A percentile compares a stretch with the other conserved stretches of the same genome.
Evolutionary conservation across 2,888 invertebrate genomes (phyloP).

Genomic region (Tethea ocularis): DNA sequence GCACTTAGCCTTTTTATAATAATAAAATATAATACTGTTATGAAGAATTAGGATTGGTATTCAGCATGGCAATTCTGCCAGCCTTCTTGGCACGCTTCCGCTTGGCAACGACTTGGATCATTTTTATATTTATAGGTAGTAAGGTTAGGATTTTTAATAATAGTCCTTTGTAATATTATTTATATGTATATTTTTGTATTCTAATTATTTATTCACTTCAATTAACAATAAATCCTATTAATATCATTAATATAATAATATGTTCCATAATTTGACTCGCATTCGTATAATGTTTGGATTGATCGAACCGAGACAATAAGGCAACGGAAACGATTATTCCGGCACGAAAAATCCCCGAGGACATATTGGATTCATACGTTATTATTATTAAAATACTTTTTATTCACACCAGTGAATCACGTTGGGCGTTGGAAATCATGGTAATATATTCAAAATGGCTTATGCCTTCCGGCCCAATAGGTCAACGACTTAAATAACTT

Average conservation of each 20-base stretch:
- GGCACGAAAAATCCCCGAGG: slow-evolving; percentile 20
- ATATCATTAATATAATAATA: neutral
- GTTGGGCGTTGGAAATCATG: slow-evolving; percentile 1
- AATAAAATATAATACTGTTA: no score
- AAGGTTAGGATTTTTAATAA: no score
- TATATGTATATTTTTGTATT: no score
- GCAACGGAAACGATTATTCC: slow-evolving; percentile 19
- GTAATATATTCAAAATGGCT: slow-evolving; percentile 9
- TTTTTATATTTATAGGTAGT: no score
- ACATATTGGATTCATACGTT: slow-evolving; percentile 35
- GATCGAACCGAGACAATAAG: slow-evolving; percentile 21
- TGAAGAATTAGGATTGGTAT: no score
- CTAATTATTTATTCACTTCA: no score
- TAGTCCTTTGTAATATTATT: no score
- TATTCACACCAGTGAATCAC: slow-evolving; percentile 16
- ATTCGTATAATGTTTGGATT: neutral
- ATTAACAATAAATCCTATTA: neutral
- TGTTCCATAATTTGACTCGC: neutral
- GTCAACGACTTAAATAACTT: neutral
- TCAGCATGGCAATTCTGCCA: no score
- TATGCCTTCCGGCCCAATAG: slow-evolving; percentile 4
- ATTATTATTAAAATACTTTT: slow-evolving; percentile 38
- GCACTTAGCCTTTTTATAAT: no score
- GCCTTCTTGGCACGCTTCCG: no score
- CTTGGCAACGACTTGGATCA: no score